Evolutionary conservation across 2,113 vertebrate species (phyloP).

Genomic region (Dicentrarchus labrax): DNA sequence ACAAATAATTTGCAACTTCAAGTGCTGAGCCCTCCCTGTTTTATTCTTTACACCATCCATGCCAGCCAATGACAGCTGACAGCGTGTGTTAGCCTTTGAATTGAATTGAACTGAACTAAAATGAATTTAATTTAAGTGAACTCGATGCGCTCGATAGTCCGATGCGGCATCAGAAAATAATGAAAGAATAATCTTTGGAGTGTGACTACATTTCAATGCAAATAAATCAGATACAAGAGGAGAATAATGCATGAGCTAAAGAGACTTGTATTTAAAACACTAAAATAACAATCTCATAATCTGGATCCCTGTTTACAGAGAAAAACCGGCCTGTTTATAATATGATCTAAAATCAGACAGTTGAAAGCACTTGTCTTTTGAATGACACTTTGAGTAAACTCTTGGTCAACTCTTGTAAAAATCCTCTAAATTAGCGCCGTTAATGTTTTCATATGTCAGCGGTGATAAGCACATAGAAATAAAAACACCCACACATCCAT

Average conservation of each 20-base stretch:
- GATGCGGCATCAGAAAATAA: slow-evolving; percentile 3
- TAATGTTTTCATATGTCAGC: slow-evolving; percentile 52
- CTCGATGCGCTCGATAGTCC: not conserved
- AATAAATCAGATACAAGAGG: slow-evolving; percentile 1
- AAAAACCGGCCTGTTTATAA: not conserved
- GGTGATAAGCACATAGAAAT: slow-evolving; percentile 38
- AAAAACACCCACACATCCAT: slow-evolving; percentile 61
- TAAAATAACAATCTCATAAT: slow-evolving; percentile 15
- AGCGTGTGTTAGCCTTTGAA: slow-evolving; percentile 7
- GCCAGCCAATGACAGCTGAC: slow-evolving; percentile 1
- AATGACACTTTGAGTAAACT: slow-evolving; percentile 41
- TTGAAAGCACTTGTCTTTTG: slow-evolving; percentile 30
- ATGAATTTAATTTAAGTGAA: slow-evolving; percentile 38
- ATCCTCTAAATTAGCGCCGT: slow-evolving; percentile 31
- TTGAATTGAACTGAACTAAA: slow-evolving; percentile 25
- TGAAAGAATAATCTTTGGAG: slow-evolving; percentile 4
- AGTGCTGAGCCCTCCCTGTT: not conserved
- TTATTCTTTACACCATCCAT: not conserved
- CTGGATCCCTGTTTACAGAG: slow-evolving; percentile 17
- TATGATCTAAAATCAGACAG: slow-evolving; percentile 7
- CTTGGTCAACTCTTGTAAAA: slow-evolving; percentile 30
- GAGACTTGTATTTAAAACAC: slow-evolving; percentile 25
- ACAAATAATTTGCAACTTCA: slow-evolving; percentile 44
- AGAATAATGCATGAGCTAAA: slow-evolving; percentile 9
- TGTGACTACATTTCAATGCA: slow-evolving; percentile 13